Evolutionary conservation across 2,113 vertebrate genomes (phyloP).

Genomic region (Nerophis lumbriciformis): DNA sequence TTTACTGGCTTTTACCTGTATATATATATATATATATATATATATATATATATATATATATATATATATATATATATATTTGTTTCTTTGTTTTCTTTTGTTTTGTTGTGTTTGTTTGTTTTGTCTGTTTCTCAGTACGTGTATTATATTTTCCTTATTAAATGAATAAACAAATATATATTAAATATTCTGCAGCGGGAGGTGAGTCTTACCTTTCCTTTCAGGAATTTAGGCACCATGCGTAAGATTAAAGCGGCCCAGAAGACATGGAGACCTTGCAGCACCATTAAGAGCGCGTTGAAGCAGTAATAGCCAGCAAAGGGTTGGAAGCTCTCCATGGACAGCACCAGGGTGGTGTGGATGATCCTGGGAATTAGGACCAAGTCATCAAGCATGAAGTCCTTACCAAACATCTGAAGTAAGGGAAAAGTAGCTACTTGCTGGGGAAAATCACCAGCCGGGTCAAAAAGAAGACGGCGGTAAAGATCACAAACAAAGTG

Average conservation of each 20-base stretch:
- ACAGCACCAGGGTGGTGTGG: constrained; percentile 78
- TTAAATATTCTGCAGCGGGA: no score
- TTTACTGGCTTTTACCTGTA: no score
- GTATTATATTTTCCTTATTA: no score
- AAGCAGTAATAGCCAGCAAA: constrained; percentile 89
- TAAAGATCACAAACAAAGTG: constrained; percentile 76
- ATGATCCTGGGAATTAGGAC: constrained; percentile 71
- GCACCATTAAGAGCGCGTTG: constrained; percentile 75
- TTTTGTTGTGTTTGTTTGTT: no score
- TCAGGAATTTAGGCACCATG: constrained; percentile 81
- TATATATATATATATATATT: no score
- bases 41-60: no score
- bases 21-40: no score
- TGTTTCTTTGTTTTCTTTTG: no score
- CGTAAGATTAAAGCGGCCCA: constrained; percentile 86
- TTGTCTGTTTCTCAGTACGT: no score
- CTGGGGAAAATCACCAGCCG: constrained; percentile 80
- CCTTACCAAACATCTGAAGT: background rate
- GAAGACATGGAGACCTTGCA: constrained; percentile 86
- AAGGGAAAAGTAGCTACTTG: constrained; percentile 66
- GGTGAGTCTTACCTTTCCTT: constrained; percentile 75
- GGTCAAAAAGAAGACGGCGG: constrained; percentile 77
- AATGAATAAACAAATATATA: no score
- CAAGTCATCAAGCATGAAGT: background rate
- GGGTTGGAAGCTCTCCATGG: constrained; percentile 75